Evolutionary conservation across 2,113 vertebrate species (phyloP).

Genomic region (Fregata magnificens): DNA sequence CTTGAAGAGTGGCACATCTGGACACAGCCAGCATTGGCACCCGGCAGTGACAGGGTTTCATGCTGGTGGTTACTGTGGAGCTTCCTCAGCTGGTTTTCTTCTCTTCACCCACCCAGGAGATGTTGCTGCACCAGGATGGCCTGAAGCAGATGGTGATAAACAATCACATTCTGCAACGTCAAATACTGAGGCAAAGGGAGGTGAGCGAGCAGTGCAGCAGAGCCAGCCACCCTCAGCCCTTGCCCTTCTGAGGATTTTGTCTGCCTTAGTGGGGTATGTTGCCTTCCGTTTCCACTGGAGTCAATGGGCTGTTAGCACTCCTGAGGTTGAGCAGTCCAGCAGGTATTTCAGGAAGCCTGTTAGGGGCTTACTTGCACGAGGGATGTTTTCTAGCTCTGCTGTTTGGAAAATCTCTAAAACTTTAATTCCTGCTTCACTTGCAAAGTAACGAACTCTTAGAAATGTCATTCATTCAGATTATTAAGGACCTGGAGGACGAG

Average conservation of each 20-base stretch:
- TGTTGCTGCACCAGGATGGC: not conserved
- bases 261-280: not conserved
- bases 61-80: not conserved
- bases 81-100: not conserved
- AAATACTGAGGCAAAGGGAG: not conserved
- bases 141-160: not conserved
- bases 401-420: not conserved
- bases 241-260: not conserved
- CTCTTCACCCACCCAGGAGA: not conserved
- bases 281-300: not conserved
- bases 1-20: not conserved
- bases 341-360: not conserved
- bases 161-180: not conserved
- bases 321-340: not conserved
- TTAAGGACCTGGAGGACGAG: not conserved
- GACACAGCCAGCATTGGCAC: not conserved
- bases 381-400: not conserved
- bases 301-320: not conserved
- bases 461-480: not conserved
- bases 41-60: rapidly evolving
- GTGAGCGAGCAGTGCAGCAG: not conserved
- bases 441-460: not conserved
- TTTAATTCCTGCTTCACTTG: not conserved
- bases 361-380: not conserved
- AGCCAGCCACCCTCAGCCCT: not conserved